phyloP scores from a whole-genome alignment of 2,797 vertebrate species.

The Amphiprion clarkii region DNA sequence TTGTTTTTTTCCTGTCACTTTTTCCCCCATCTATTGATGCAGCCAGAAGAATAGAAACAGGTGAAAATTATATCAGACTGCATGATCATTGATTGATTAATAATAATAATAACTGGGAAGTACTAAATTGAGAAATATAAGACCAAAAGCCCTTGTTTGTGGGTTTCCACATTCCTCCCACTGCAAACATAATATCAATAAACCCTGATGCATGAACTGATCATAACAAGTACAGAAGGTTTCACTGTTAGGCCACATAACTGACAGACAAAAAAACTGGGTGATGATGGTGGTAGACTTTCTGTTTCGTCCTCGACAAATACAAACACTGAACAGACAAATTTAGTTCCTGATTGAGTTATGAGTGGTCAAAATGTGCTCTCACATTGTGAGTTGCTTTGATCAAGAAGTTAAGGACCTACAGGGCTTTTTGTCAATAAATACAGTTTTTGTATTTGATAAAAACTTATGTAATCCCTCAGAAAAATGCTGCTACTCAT shows the following conservation, averaged over 20 bases:
- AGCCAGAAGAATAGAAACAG: too few relatives aligned
- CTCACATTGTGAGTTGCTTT: not conserved
- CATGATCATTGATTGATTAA: not conserved
- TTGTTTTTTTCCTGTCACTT: too few relatives aligned
- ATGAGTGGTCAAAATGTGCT: not conserved
- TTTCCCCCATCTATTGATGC: too few relatives aligned
- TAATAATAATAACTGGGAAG: not conserved
- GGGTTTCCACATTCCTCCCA: not conserved
- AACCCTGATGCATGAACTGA: not conserved
- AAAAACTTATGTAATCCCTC: not conserved
- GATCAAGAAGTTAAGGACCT: not conserved
- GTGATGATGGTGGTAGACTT: not conserved
- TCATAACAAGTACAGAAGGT: not conserved
- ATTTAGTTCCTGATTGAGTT: not conserved
- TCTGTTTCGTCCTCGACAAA: not conserved
- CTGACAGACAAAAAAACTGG: conserved; percentile 1
- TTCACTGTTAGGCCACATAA: not conserved
- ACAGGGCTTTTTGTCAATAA: not conserved
- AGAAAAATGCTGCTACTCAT: not conserved
- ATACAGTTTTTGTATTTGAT: too few relatives aligned
- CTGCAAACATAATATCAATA: not conserved
- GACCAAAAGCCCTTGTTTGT: too few relatives aligned
- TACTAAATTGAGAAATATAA: too few relatives aligned
- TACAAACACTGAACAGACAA: not conserved
- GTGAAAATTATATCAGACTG: too few relatives aligned